Conservation (phyloP, 2,113 vertebrate species). For the Ciconia maguari region DNA sequence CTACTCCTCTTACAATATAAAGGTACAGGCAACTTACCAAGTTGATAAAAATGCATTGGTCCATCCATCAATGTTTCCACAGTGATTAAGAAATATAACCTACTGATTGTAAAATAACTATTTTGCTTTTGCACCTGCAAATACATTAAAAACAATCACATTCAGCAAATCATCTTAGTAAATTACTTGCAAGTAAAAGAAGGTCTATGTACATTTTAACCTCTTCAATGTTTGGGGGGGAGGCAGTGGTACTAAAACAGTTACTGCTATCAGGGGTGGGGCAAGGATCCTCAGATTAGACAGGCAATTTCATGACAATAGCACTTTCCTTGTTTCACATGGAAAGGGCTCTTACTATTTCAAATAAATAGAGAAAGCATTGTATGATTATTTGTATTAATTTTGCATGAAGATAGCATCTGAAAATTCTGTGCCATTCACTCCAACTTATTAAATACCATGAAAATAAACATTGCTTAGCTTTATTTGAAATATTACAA, state of each 20-base stretch:
- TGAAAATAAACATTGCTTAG: not conserved
- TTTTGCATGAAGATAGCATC: not conserved
- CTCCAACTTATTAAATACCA: not conserved
- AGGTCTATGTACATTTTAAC: not conserved
- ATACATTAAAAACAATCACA: not conserved
- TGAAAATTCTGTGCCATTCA: not conserved
- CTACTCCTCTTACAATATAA: not conserved
- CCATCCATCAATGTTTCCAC: not conserved
- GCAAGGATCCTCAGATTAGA: not conserved
- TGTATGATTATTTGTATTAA: not conserved
- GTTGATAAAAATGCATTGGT: not conserved
- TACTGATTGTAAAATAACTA: not conserved
- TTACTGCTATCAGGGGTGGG: not conserved
- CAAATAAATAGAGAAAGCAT: not conserved
- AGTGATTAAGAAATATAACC: not conserved
- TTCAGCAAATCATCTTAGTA: not conserved
- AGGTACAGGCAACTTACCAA: conserved; percentile 28
- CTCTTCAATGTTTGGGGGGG: not conserved
- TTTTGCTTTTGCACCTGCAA: conserved; percentile 8
- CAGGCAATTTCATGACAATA: not conserved
- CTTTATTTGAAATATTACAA: not conserved
- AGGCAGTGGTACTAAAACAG: not conserved
- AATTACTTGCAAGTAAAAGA: not conserved
- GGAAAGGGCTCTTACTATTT: not conserved
- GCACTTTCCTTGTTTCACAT: not conserved